phyloP scores from a whole-genome alignment of 2,888 invertebrate species.

The Dusona sp. region DNA sequence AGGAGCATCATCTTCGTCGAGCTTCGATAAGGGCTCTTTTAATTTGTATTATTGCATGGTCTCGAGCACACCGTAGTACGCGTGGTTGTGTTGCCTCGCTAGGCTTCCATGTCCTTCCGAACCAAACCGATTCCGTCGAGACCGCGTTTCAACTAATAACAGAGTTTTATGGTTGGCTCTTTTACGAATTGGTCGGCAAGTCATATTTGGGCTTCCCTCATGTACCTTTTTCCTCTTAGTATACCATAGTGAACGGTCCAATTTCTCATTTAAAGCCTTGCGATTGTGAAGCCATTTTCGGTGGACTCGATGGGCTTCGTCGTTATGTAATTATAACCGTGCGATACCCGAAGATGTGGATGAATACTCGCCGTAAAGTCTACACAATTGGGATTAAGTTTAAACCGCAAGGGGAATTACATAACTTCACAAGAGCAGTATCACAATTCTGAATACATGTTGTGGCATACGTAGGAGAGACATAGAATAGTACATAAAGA shows the following conservation, averaged over 20 bases:
- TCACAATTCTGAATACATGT: conserved; percentile 9
- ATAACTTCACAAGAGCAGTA: conserved; percentile 16
- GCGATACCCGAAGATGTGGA: not conserved
- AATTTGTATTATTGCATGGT: conserved; percentile 78
- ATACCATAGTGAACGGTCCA: not conserved
- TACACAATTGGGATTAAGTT: conserved; percentile 12
- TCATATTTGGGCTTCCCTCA: conserved; percentile 61
- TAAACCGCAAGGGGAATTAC: conserved; percentile 16
- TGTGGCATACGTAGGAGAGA: not conserved
- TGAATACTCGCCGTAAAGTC: not conserved
- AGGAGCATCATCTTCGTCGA: conserved; percentile 48
- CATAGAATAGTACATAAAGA: no score
- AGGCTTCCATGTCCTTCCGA: conserved; percentile 60
- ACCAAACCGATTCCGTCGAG: conserved; percentile 63
- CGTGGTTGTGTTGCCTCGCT: conserved; percentile 15
- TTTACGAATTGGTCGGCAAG: conserved; percentile 71
- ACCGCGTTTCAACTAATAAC: conserved; percentile 76
- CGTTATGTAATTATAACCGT: conserved; percentile 12
- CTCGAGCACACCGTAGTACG: conserved; percentile 37
- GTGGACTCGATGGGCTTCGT: not conserved
- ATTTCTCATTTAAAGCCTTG: conserved; percentile 29
- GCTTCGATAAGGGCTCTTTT: conserved; percentile 73
- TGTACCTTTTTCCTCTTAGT: conserved; percentile 29
- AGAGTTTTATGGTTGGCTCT: conserved; percentile 71
- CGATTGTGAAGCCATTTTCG: conserved; percentile 17